Evolutionary conservation across 2,797 vertebrate species (phyloP).

Genomic region (Crypturellus tataupa): DNA sequence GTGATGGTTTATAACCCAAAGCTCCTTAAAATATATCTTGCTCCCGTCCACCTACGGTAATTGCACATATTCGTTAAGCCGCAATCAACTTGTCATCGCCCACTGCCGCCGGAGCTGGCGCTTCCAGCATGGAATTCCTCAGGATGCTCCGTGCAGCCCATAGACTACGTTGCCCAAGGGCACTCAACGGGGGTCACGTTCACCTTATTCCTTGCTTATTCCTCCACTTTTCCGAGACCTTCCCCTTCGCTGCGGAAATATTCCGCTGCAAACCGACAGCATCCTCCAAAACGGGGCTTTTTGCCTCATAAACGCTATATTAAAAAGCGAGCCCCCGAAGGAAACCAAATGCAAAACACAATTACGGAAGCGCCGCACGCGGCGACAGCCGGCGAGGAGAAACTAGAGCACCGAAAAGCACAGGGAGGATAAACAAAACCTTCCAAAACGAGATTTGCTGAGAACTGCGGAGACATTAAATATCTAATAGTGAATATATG

Average conservation of each 20-base stretch:
- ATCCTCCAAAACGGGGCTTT: background rate
- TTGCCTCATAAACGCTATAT: constrained; percentile 48
- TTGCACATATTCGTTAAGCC: background rate
- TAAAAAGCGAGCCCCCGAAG: constrained; percentile 71
- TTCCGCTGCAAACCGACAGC: background rate
- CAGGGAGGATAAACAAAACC: background rate
- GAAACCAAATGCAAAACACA: constrained; percentile 18
- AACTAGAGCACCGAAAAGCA: background rate
- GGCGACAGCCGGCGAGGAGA: constrained; percentile 20
- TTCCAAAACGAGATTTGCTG: background rate
- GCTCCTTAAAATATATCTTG: background rate
- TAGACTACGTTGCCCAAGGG: constrained; percentile 18
- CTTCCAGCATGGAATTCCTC: background rate
- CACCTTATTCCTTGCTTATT: constrained; percentile 15
- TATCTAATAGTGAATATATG: background rate
- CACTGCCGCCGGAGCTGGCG: background rate
- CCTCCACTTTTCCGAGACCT: background rate
- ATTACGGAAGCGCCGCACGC: constrained; percentile 40
- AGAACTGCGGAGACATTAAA: constrained; percentile 1
- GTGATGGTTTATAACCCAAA: background rate
- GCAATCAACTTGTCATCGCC: background rate
- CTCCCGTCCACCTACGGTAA: background rate
- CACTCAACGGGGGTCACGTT: constrained; percentile 53
- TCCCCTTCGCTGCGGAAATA: background rate
- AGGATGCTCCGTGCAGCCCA: background rate